These are phyloP conservation scores for Chlamydotis undulata DNA, from an alignment of 2,113 vertebrate genomes.

Conservation along the genomic window DNA sequence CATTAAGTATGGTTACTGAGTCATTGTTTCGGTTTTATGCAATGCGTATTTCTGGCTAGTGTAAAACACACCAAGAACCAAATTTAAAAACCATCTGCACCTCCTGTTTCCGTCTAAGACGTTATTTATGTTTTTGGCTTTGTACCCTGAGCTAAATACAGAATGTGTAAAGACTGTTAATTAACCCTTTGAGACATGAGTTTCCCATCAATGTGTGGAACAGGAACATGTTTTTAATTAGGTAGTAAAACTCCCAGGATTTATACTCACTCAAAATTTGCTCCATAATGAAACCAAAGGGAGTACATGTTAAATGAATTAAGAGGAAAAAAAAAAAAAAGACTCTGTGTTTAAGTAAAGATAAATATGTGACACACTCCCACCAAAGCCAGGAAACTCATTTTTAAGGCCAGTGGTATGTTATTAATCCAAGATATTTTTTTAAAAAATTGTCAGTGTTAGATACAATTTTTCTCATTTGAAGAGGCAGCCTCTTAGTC, in stretches of 20 bases:
- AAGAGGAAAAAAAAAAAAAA: rapidly evolving
- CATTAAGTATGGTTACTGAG: constrained; percentile 58
- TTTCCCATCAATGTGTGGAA: constrained; percentile 74
- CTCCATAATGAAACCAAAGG: constrained; percentile 65
- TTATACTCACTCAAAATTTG: constrained; percentile 61
- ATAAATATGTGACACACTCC: constrained; percentile 3
- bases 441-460: background rate
- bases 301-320: constrained; percentile 65
- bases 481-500: background rate
- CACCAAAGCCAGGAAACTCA: constrained; percentile 49
- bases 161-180: constrained; percentile 78
- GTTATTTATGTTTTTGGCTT: constrained; percentile 82
- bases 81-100: constrained; percentile 80
- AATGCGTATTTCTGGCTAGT: constrained; percentile 69
- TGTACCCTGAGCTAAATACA: constrained; percentile 74
- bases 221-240: constrained; percentile 76
- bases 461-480: background rate
- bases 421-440: background rate
- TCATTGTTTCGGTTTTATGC: constrained; percentile 62
- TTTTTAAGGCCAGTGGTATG: constrained; percentile 12
- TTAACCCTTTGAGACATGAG: constrained; percentile 81
- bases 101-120: constrained; percentile 73
- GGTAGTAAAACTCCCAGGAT: constrained; percentile 69
- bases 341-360: constrained; percentile 7
- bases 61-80: constrained; percentile 67